These are phyloP conservation scores for Volucella inflata DNA, from an alignment of 2,888 invertebrate genomes.

Conservation along the genomic window DNA sequence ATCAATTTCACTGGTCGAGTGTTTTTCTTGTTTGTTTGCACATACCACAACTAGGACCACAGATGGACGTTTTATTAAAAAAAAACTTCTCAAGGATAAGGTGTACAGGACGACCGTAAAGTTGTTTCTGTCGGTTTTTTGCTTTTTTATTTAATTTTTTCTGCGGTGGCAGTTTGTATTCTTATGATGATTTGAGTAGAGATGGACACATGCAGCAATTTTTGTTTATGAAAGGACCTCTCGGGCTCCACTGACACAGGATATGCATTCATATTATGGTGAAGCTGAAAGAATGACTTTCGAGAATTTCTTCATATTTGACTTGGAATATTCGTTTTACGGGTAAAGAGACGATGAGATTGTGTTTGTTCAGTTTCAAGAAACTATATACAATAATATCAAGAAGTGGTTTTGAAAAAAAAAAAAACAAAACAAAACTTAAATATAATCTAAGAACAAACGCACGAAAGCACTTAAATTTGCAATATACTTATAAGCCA, in stretches of 20 bases:
- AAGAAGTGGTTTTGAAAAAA: too few species aligned
- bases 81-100: constrained; percentile 30
- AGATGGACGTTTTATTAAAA: constrained; percentile 30
- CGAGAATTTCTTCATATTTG: constrained; percentile 24
- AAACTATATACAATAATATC: too few species aligned
- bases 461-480: too few species aligned
- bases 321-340: not conserved
- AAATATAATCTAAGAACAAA: too few species aligned
- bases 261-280: constrained; percentile 20
- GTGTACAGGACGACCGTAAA: not conserved
- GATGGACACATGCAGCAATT: constrained; percentile 30
- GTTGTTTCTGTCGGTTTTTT: not conserved
- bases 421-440: too few species aligned
- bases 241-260: not conserved
- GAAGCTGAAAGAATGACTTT: constrained; percentile 14
- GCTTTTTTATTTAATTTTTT: constrained; percentile 9
- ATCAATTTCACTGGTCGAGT: constrained; percentile 60
- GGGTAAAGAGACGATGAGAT: too few species aligned
- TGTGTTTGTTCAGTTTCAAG: too few species aligned
- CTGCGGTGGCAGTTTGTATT: constrained; percentile 38
- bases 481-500: too few species aligned
- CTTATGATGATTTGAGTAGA: constrained; percentile 23
- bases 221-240: constrained; percentile 29
- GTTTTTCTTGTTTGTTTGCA: constrained; percentile 37
- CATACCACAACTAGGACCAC: not conserved